phyloP scores from a whole-genome alignment of 2,113 vertebrate genomes.

The Saguinus midas region DNA sequence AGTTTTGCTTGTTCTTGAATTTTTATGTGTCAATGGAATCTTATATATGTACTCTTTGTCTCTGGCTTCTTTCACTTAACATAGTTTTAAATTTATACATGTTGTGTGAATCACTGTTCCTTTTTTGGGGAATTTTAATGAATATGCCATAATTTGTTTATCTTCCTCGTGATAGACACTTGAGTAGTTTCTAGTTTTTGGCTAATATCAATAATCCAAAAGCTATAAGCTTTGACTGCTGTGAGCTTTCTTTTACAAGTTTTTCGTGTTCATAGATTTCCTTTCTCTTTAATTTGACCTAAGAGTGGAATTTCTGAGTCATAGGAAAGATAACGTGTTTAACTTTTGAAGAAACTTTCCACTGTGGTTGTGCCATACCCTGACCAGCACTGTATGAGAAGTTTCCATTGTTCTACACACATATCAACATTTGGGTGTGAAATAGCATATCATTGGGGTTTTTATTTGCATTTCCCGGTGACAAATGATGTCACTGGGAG shows the following conservation, averaged over 20 bases:
- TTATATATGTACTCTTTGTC: neutral
- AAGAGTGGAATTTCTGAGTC: neutral
- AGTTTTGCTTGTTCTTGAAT: neutral
- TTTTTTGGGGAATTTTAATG: neutral
- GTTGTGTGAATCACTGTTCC: neutral
- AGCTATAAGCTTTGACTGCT: neutral
- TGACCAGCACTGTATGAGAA: neutral
- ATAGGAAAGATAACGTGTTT: neutral
- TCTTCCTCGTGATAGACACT: neutral
- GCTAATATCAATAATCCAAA: neutral
- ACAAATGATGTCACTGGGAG: neutral
- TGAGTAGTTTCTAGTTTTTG: neutral
- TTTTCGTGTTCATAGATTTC: neutral
- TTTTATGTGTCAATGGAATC: neutral
- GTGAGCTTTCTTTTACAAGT: neutral
- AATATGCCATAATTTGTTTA: neutral
- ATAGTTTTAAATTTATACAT: neutral
- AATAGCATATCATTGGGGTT: neutral
- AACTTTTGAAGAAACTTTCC: neutral
- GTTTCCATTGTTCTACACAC: fast-evolving
- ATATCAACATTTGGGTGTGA: neutral
- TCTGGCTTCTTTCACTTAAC: neutral
- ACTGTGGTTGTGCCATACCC: too few relatives aligned
- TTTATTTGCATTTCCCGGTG: neutral
- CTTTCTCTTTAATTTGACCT: neutral